These are phyloP conservation scores for Gymnobelideus leadbeateri DNA, from an alignment of 2,113 vertebrate species.

Conservation along the genomic window DNA sequence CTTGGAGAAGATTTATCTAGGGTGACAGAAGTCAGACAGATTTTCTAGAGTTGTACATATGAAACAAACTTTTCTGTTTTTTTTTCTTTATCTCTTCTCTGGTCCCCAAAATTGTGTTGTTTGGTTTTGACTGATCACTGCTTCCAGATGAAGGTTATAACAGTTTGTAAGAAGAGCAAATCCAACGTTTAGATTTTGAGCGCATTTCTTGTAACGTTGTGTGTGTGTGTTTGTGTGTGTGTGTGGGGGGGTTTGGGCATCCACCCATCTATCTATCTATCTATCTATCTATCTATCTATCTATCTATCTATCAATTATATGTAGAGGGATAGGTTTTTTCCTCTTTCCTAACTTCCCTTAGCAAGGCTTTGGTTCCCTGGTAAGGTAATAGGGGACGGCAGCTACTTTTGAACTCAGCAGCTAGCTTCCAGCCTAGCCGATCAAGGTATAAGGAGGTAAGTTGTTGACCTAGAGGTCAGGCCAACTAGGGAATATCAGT, in stretches of 20 bases:
- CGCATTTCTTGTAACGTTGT: neutral
- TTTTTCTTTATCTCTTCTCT: slow-evolving; percentile 35
- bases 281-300: no score
- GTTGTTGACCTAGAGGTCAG: slow-evolving; percentile 85
- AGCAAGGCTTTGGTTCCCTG: slow-evolving; percentile 43
- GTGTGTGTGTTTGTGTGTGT: no score
- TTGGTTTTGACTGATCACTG: slow-evolving; percentile 37
- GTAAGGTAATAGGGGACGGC: slow-evolving; percentile 51
- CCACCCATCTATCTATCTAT: no score
- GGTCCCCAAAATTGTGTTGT: slow-evolving; percentile 23
- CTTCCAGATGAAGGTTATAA: slow-evolving; percentile 15
- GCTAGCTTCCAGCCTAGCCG: slow-evolving; percentile 71
- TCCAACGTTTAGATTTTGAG: neutral
- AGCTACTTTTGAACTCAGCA: slow-evolving; percentile 71
- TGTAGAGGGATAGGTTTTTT: neutral
- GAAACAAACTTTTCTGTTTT: slow-evolving; percentile 72
- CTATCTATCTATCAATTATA: no score
- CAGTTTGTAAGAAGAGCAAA: neutral
- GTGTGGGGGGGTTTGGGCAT: neutral
- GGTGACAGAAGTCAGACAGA: slow-evolving; percentile 12
- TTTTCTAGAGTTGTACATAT: neutral
- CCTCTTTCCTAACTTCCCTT: neutral
- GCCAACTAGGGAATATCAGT: slow-evolving; percentile 77
- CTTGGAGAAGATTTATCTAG: slow-evolving; percentile 55
- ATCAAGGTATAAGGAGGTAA: slow-evolving; percentile 85